A percentile compares a stretch with the other conserved stretches of the same genome.
Conservation (phyloP, 2,797 vertebrate species). For the Cossypha dichroa region DNA sequence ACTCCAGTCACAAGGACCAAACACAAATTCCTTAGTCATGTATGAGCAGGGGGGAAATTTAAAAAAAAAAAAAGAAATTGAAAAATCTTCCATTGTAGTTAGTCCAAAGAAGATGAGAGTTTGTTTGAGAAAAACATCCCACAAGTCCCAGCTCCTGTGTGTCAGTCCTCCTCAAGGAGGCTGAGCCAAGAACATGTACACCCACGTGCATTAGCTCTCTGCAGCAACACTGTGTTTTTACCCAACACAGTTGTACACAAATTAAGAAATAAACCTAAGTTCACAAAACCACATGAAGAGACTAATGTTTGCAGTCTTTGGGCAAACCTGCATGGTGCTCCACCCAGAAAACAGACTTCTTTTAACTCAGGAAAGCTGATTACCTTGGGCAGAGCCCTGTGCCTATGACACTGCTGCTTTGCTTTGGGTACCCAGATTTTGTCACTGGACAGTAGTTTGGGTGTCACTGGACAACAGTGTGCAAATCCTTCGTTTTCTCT, state of each 20-base stretch:
- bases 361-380: background rate
- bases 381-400: background rate
- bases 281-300: slow-evolving; percentile 27
- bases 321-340: background rate
- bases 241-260: background rate
- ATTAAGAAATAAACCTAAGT: slow-evolving; percentile 29
- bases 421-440: background rate
- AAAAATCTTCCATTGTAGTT: background rate
- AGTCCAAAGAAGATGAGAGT: background rate
- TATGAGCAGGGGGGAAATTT: rapidly evolving
- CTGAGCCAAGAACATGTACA: slow-evolving; percentile 1
- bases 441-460: background rate
- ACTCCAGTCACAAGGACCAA: background rate
- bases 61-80: background rate
- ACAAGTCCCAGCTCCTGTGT: background rate
- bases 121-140: background rate
- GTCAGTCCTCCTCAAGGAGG: background rate
- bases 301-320: background rate
- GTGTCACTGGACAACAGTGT: background rate
- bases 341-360: background rate
- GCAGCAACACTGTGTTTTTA: background rate
- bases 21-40: background rate
- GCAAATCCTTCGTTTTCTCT: background rate
- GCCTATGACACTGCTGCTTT: background rate
- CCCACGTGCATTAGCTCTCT: background rate